phyloP scores from a whole-genome alignment of 2,888 invertebrate species.

The Drosophila pseudotakahashii region DNA sequence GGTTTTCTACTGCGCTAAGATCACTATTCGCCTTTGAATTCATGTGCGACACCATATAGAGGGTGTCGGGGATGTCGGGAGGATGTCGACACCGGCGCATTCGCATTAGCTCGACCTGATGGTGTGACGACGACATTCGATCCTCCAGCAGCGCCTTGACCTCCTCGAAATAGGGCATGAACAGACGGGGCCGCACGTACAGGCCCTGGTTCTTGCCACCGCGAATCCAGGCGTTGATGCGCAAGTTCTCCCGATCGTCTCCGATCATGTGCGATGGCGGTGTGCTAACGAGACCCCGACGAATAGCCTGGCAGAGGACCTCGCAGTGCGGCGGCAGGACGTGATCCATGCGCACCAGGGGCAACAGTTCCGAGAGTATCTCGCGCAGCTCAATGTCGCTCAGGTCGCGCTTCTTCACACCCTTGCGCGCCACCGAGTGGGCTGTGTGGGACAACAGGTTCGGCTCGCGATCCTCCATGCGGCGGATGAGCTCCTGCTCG shows the following conservation, averaged over 20 bases:
- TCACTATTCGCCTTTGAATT: slow-evolving; percentile 78
- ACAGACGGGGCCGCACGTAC: slow-evolving; percentile 93
- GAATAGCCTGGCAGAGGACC: slow-evolving; percentile 88
- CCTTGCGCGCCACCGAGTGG: slow-evolving; percentile 95
- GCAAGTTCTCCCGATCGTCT: slow-evolving; percentile 87
- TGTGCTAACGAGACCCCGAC: slow-evolving; percentile 90
- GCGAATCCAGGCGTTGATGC: slow-evolving; percentile 92
- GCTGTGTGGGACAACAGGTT: slow-evolving; percentile 96
- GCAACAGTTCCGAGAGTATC: slow-evolving; percentile 92
- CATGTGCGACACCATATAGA: slow-evolving; percentile 91
- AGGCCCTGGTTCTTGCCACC: slow-evolving; percentile 89
- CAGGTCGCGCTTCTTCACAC: slow-evolving; percentile 90
- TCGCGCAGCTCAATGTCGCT: slow-evolving; percentile 94
- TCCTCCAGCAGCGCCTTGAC: slow-evolving; percentile 94
- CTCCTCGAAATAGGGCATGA: slow-evolving; percentile 97
- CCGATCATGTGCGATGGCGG: slow-evolving; percentile 94
- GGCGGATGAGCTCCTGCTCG: slow-evolving; percentile 91
- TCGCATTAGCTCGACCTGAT: slow-evolving; percentile 90
- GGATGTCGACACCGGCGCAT: slow-evolving; percentile 89
- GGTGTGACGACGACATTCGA: slow-evolving; percentile 89
- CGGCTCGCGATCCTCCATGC: slow-evolving; percentile 95
- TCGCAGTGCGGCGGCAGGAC: slow-evolving; percentile 94
- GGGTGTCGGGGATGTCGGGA: slow-evolving; percentile 95
- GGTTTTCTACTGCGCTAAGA: slow-evolving; percentile 67
- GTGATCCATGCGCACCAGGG: slow-evolving; percentile 95